Evolutionary conservation across 2,888 invertebrate genomes (phyloP).

Genomic region (Nemapogon koenigi): DNA sequence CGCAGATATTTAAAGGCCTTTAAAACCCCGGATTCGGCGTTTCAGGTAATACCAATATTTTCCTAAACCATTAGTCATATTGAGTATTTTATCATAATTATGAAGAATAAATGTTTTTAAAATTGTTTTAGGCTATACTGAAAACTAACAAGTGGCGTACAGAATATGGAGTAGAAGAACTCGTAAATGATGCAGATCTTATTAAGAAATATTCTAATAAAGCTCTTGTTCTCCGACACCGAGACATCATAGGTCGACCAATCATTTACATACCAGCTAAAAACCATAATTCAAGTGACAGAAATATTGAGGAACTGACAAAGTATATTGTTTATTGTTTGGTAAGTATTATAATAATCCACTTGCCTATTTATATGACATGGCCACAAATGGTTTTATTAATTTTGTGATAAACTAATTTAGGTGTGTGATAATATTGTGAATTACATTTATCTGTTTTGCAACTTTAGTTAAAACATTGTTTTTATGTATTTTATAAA

Average conservation of each 20-base stretch:
- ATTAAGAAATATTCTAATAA: constrained; percentile 68
- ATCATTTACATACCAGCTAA: constrained; percentile 81
- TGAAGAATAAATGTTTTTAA: neutral
- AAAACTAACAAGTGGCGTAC: constrained; percentile 83
- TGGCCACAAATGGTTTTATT: too few species aligned
- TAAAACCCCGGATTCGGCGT: constrained; percentile 74
- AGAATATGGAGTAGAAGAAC: constrained; percentile 71
- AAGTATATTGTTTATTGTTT: constrained; percentile 80
- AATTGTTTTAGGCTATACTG: constrained; percentile 67
- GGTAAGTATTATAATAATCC: constrained; percentile 49
- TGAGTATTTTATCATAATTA: too few species aligned
- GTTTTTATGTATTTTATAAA: too few species aligned
- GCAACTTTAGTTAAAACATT: too few species aligned
- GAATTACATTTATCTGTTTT: too few species aligned
- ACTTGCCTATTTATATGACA: too few species aligned
- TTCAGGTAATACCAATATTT: constrained; percentile 63
- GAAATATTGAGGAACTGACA: constrained; percentile 78
- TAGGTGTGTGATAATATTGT: too few species aligned
- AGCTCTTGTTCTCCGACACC: constrained; percentile 72
- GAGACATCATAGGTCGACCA: constrained; percentile 76
- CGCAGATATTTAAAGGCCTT: constrained; percentile 76
- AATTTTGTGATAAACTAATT: too few species aligned
- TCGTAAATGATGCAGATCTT: constrained; percentile 60
- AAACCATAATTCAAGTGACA: constrained; percentile 74
- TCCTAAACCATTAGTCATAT: constrained; percentile 12